Evolutionary conservation across 2,888 invertebrate species (phyloP), one percentile per base, ranked within the genome.

Genomic region (Anthoptus insignis): DNA sequence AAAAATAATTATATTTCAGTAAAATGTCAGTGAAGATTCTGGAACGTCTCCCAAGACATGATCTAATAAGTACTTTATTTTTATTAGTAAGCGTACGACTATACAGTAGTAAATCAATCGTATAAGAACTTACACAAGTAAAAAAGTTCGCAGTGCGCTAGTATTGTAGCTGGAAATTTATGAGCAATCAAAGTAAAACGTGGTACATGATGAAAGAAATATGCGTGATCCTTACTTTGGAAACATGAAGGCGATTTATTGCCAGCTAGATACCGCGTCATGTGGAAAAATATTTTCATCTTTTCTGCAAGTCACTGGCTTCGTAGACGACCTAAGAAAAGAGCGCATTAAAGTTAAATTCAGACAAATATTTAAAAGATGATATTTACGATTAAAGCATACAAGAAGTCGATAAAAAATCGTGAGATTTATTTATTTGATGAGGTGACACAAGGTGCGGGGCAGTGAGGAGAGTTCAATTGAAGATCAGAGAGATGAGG

Each of bases 111-210:
- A 42, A 42, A 42, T 42, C 42, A 42, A 19, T 42, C 42, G 19
- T 19, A 42, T 19, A 42, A 42, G 19, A 42, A 19, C 19, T 42
- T 42, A 19, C 16, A 8, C 19, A 19, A 42, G 19, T 42, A 42
- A 42, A 42, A 42, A 42, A 42, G 42, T 42, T 42, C 42, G 42
- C 19, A 42, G 19, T 9, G 42, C 14, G 34, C 34, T 19, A 11
- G 42, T 42, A 42, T 42, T 42, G 42, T 42, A 11, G 42, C 19
- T 2, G 9, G 19, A 52, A 53, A 53, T 53, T 34, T 53, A 19
- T 34, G 32, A 21, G 22, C 34, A 53, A 53, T 53, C 53, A 53
- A 53, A 53, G 53, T 53, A 53, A 53, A 53, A 34, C n/a, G n/a
- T 11, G 53, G 32, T 53, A 53, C 45, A 60, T 11, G 19, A 19